Conservation (phyloP, 2,797 vertebrate species). For the Phaenicophaeus curvirostris region DNA sequence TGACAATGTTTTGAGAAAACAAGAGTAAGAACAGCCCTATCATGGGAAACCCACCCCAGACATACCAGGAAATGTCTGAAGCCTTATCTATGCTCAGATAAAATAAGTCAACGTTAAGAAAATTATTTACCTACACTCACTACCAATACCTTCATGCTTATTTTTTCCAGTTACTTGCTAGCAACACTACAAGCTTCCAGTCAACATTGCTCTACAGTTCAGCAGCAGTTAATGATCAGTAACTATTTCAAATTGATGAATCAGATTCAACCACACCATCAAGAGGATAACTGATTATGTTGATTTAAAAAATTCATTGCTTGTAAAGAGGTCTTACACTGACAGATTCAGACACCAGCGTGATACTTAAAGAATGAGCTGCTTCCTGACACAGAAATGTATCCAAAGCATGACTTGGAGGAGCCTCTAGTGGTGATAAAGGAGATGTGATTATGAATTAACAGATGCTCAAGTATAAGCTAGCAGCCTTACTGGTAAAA, state of each 20-base stretch:
- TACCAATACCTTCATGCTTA: background rate
- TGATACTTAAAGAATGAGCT: background rate
- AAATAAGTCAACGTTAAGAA: background rate
- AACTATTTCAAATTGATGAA: background rate
- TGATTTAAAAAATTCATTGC: background rate
- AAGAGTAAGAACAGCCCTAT: background rate
- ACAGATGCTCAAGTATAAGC: background rate
- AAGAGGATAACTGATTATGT: background rate
- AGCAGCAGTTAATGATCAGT: background rate
- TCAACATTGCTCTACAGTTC: background rate
- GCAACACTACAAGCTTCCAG: background rate
- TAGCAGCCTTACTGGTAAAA: background rate
- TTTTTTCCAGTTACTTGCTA: background rate
- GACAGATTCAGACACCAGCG: background rate
- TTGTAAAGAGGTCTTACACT: background rate
- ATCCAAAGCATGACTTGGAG: conserved; percentile 42
- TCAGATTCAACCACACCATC: background rate
- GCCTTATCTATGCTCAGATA: background rate
- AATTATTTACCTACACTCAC: background rate
- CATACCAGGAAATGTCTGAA: background rate
- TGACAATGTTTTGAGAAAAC: background rate
- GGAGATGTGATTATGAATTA: conserved; percentile 22
- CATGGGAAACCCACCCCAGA: background rate
- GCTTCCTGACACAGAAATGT: background rate
- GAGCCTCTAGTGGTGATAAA: conserved; percentile 63